Percentiles rank a stretch among this genome's conserved stretches.
Evolutionary conservation across 2,113 vertebrate genomes (phyloP).

Genomic region (Actinemys pallida): DNA sequence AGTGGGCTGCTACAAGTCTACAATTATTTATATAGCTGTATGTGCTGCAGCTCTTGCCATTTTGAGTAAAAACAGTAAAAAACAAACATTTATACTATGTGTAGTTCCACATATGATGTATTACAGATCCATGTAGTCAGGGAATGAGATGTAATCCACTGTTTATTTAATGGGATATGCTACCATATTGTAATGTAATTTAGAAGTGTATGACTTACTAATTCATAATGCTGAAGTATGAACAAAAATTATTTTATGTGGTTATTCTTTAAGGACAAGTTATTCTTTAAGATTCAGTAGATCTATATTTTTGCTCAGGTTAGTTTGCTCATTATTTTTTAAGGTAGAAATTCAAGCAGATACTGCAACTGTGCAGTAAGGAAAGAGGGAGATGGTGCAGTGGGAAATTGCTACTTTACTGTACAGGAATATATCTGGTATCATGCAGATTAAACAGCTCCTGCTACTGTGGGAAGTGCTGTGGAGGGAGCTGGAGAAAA

Average conservation of each 20-base stretch:
- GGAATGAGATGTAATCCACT: neutral
- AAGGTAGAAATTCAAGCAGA: neutral
- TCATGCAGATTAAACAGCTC: neutral
- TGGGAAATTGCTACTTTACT: neutral
- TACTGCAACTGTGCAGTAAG: neutral
- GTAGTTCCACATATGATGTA: neutral
- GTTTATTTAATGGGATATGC: neutral
- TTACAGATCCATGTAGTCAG: neutral
- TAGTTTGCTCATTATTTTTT: neutral
- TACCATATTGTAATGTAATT: neutral
- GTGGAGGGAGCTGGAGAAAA: neutral
- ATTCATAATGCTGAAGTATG: slow-evolving; percentile 16
- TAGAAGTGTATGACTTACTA: slow-evolving; percentile 41
- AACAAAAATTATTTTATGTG: slow-evolving; percentile 34
- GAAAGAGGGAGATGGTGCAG: neutral
- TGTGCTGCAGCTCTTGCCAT: neutral
- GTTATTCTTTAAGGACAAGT: slow-evolving; percentile 8
- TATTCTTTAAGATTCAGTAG: slow-evolving; percentile 6
- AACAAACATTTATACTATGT: neutral
- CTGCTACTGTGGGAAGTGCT: neutral
- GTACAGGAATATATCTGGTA: neutral
- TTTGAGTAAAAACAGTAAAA: neutral
- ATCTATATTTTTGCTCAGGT: neutral
- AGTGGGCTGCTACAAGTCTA: neutral
- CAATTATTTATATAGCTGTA: neutral